phyloP scores from a whole-genome alignment of 2,888 invertebrate genomes.

The Actias luna region DNA sequence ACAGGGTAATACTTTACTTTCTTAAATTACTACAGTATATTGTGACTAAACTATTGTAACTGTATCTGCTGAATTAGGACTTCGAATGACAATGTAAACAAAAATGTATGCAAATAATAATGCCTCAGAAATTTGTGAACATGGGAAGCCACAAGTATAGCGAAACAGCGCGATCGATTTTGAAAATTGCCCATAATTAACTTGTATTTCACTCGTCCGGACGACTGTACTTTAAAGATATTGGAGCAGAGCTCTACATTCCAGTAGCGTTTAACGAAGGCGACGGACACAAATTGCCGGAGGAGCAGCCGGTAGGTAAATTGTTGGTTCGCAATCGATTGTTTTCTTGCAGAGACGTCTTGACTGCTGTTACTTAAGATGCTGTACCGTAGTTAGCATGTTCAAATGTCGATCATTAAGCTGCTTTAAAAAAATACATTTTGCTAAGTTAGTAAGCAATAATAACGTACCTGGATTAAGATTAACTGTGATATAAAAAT shows the following conservation, averaged over 20 bases:
- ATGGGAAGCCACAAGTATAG: constrained; percentile 72
- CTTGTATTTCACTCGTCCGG: constrained; percentile 74
- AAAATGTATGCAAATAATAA: background rate
- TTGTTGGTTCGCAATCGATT: constrained; percentile 66
- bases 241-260: constrained; percentile 75
- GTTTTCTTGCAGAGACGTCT: constrained; percentile 49
- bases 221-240: constrained; percentile 72
- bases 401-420: background rate
- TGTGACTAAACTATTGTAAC: background rate
- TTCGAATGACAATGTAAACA: background rate
- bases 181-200: constrained; percentile 81
- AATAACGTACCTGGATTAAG: no score
- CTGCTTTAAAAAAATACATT: background rate
- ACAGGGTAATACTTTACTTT: constrained; percentile 26
- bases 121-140: constrained; percentile 52
- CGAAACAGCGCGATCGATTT: constrained; percentile 78
- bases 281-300: constrained; percentile 78
- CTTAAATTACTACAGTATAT: constrained; percentile 13
- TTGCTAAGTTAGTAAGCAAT: no score
- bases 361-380: constrained; percentile 23
- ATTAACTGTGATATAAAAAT: no score
- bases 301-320: constrained; percentile 75
- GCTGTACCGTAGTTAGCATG: background rate
- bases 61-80: background rate
- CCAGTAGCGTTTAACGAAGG: constrained; percentile 79